Conservation (phyloP, 1,140 invertebrate species). For the Cheumatopsyche charites region DNA sequence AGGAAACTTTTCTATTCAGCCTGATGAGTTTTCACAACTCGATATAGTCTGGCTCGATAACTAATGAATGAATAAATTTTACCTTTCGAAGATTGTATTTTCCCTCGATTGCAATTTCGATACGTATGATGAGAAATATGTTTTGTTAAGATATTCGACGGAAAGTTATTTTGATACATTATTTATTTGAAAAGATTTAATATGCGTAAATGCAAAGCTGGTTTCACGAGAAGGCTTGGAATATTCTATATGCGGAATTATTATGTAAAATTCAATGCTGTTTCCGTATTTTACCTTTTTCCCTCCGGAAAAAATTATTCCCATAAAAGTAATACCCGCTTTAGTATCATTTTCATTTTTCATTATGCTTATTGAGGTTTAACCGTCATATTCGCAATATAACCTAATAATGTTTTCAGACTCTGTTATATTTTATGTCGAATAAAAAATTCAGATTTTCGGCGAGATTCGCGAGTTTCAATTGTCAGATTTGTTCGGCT, state of each 20-base stretch:
- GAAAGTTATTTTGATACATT: background rate
- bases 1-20: conserved; percentile 30
- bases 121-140: background rate
- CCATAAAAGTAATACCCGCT: conserved; percentile 13
- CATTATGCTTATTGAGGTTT: conserved; percentile 22
- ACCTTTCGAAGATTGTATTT: conserved; percentile 8
- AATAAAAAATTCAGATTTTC: conserved; percentile 8
- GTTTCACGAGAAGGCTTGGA: background rate
- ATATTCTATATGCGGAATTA: background rate
- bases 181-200: conserved; percentile 7
- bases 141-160: background rate
- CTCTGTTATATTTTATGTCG: conserved; percentile 3
- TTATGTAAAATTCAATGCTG: conserved; percentile 10
- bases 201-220: conserved; percentile 1
- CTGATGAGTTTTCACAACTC: conserved; percentile 31
- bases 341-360: conserved; percentile 21
- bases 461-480: conserved; percentile 1
- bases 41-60: conserved; percentile 2
- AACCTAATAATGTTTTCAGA: conserved; percentile 18
- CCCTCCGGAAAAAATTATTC: background rate
- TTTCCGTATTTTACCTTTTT: conserved; percentile 21
- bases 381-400: conserved; percentile 9
- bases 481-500: background rate
- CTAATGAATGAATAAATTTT: conserved; percentile 15
- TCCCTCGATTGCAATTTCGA: too few relatives aligned